Evolutionary conservation across 2,797 vertebrate genomes (phyloP), one percentile per base, ranked within the genome.

Genomic region (Phrynocephalus forsythii): DNA sequence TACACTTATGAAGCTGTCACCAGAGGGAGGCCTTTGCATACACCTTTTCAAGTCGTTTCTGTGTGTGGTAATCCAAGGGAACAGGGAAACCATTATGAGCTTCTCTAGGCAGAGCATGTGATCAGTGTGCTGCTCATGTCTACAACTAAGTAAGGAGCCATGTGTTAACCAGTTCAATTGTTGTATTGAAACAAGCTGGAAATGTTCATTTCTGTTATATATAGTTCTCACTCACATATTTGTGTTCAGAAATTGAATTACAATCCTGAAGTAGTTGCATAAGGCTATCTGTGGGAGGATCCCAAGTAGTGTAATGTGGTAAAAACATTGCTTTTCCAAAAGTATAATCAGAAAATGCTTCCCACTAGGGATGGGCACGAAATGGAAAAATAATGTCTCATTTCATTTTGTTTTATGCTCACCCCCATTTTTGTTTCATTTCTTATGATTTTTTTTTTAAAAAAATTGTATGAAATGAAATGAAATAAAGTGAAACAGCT

Each of bases 281-380:
- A 20, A 6, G 30, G 11, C 56, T 33, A 33, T 33, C 33, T 33
- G 33, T 33, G 8, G n/a, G 30, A 38, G 11, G n/a, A 56, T 33
- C 3, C 81, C 16, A 52, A 24, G 22, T 5, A 30, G 28, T 79
- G 52, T 16, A 33, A 71, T 71, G 67, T 52, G 48, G 28, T 83
- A 52, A 83, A 71, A 83, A 2, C 52, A 73, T 83, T 83, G 48
- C 18, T 80, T 80, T 63, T 63, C n/a, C 24, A 72, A 8, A 83
- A 30, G 56, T 18, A 9, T 33, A 63, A 44, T 15, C 28, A 24
- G 26, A 84, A 84, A 83, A 4, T 24, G 16, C 33, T 33, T 33
- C 33, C 33, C 33, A 33, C 33, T 33, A 33, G 33, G 33, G 33
- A 33, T 33, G 33, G 33, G 33, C 33, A 33, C 33, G 33, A 33